Evolutionary conservation across 2,888 invertebrate genomes (phyloP).

Genomic region (Thymelicus sylvestris): DNA sequence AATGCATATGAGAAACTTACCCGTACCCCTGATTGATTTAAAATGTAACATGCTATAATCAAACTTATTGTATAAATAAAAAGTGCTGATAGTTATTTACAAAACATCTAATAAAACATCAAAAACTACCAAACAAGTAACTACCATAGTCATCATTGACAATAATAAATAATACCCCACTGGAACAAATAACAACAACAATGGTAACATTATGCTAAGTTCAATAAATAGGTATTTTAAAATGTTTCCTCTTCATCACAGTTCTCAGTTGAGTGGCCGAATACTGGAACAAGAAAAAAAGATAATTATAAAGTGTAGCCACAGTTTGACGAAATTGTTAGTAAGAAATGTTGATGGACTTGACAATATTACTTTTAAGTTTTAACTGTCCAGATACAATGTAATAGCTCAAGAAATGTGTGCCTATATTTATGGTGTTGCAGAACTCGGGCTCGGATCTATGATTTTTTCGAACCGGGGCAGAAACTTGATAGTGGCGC

Average conservation of each 20-base stretch:
- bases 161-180: constrained; percentile 77
- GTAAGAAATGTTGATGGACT: no score
- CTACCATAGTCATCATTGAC: constrained; percentile 67
- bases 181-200: constrained; percentile 77
- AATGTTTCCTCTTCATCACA: constrained; percentile 95
- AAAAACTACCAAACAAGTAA: constrained; percentile 62
- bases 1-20: constrained; percentile 73
- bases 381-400: no score
- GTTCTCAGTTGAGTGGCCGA: constrained; percentile 94
- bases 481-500: no score
- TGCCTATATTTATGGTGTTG: no score
- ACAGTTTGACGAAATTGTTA: no score
- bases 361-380: no score
- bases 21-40: constrained; percentile 63
- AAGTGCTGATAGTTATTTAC: constrained; percentile 72
- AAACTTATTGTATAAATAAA: constrained; percentile 54
- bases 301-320: not conserved
- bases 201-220: constrained; percentile 76
- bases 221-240: constrained; percentile 76
- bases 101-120: constrained; percentile 60
- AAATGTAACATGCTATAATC: constrained; percentile 68
- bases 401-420: no score
- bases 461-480: no score
- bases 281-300: constrained; percentile 86
- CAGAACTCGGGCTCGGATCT: no score